Percentiles rank a stretch among this genome's conserved stretches.
These are phyloP conservation scores for Augochlora pura DNA, from an alignment of 1,140 invertebrate species.

Conservation along the genomic window DNA sequence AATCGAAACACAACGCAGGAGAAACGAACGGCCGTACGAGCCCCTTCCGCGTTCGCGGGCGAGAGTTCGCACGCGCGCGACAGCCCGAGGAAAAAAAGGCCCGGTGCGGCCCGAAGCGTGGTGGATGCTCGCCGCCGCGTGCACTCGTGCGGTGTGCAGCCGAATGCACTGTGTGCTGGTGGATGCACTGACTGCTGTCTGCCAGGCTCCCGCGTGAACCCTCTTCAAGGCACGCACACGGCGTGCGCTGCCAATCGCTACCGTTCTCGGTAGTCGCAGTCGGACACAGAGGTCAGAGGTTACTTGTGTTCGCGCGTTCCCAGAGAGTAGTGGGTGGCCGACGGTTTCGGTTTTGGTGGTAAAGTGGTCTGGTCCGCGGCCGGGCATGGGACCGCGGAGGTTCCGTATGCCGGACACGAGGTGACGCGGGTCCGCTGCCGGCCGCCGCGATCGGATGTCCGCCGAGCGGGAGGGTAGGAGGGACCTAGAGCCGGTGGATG, in stretches of 20 bases:
- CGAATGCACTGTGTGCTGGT: slow-evolving; percentile 1
- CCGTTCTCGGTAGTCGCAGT: too few species aligned
- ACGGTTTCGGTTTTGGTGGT: slow-evolving; percentile 10
- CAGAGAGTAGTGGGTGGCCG: slow-evolving; percentile 44
- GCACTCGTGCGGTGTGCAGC: too few species aligned
- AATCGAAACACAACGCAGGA: not conserved
- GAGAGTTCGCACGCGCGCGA: not conserved
- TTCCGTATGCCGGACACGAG: slow-evolving; percentile 50
- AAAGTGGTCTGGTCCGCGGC: slow-evolving; percentile 10
- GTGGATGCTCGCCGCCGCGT: not conserved
- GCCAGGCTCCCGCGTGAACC: slow-evolving; percentile 26
- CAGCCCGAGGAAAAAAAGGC: not conserved
- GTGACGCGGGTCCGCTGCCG: slow-evolving; percentile 49
- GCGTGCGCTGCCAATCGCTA: too few species aligned
- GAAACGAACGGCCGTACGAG: too few species aligned
- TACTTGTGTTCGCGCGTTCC: slow-evolving; percentile 38
- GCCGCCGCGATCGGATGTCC: slow-evolving; percentile 36
- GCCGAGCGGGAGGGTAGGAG: slow-evolving; percentile 39
- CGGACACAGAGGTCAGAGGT: too few species aligned
- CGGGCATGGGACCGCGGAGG: slow-evolving; percentile 54
- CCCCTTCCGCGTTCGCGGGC: not conserved
- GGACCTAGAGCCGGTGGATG: slow-evolving; percentile 49
- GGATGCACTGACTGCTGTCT: too few species aligned
- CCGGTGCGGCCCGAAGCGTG: not conserved
- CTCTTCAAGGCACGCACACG: too few species aligned